Percentiles rank a stretch among this genome's conserved stretches.
phyloP scores from a whole-genome alignment of 1,140 invertebrate genomes.

The Homarus americanus region DNA sequence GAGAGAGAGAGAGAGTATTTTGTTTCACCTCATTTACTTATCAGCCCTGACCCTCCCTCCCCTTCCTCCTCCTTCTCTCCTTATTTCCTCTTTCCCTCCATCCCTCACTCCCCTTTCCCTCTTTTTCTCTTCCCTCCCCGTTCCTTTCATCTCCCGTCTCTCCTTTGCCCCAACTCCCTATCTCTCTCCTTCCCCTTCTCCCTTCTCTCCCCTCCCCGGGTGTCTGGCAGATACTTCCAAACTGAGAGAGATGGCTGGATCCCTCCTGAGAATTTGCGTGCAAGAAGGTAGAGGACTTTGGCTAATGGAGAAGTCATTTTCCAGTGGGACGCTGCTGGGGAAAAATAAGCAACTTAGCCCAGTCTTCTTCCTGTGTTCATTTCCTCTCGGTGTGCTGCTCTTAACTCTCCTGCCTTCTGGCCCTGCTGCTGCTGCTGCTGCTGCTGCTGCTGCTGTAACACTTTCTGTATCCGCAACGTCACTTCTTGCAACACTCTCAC shows the following conservation, averaged over 20 bases:
- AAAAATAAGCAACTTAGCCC: constrained; percentile 53
- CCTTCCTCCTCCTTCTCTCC: neutral
- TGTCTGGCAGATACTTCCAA: constrained; percentile 23
- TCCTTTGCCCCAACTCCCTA: neutral
- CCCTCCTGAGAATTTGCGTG: constrained; percentile 43
- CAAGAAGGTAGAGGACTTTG: constrained; percentile 55
- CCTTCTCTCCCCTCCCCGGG: neutral
- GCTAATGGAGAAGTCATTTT: constrained; percentile 69
- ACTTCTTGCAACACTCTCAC: too few relatives aligned
- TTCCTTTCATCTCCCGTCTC: too few relatives aligned
- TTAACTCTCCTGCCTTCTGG: neutral
- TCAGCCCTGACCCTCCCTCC: too few relatives aligned
- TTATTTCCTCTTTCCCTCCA: too few relatives aligned
- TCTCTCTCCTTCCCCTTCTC: constrained; percentile 17
- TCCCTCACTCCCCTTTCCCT: neutral
- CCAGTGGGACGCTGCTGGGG: constrained; percentile 43
- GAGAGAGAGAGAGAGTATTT: too few relatives aligned
- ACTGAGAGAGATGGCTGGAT: constrained; percentile 29
- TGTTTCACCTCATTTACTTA: too few relatives aligned
- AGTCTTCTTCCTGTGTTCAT: constrained; percentile 42
- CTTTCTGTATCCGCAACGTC: too few relatives aligned
- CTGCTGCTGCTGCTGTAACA: too few relatives aligned
- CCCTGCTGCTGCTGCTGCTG: neutral
- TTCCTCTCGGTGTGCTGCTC: constrained; percentile 29
- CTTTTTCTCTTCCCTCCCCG: neutral